Evolutionary conservation across 2,113 vertebrate species (phyloP), one percentile per base, ranked within the genome.

Genomic region (Sarotherodon lohbergeri): DNA sequence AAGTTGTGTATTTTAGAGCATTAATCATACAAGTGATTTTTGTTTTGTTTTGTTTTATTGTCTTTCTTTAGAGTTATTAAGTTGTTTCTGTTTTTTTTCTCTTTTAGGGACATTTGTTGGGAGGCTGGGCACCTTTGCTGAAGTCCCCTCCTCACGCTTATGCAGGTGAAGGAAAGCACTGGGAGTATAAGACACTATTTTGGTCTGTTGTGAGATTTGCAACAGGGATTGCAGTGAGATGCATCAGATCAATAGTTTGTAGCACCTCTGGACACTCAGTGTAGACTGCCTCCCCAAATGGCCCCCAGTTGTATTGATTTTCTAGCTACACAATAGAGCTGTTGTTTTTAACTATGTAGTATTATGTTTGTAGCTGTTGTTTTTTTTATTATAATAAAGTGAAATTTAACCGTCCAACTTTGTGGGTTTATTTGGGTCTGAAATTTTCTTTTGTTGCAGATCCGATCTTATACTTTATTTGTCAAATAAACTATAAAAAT

Each of bases 351-450:
- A 76, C 24, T 29, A 19, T 43, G 22, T 48, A 73, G 68, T 39
- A 1, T 36, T 63, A 0, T 71, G 41, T 48, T 48, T 29, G 68
- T 48, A 76, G 24, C 41, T 17, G 22, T 27, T 36, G 3, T 0
- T 11, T 36, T 73, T 29, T 29, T 29, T 29, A 16, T 48, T 76
- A 29, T 73, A 29, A 29, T 27, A 14, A 48, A 6, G 68, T 76
- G 14, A 17, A 10, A 0, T 76, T 76, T 76, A 48, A 48, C 9
- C 12, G 19, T 36, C 32, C 13, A 68, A 41, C 63, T 68, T 22
- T 68, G 36, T 41, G 34, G 19, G 19, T 68, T 68, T 14, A 39
- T 41, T 68, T 68, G 6, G 34, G 34, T 41, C 41, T 68, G 11
- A 46, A 73, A 24, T 11, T 73, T 17, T 11, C 0, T 46, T 73